Conservation (phyloP, 2,113 vertebrate genomes). For the Aegotheles bennettii region DNA sequence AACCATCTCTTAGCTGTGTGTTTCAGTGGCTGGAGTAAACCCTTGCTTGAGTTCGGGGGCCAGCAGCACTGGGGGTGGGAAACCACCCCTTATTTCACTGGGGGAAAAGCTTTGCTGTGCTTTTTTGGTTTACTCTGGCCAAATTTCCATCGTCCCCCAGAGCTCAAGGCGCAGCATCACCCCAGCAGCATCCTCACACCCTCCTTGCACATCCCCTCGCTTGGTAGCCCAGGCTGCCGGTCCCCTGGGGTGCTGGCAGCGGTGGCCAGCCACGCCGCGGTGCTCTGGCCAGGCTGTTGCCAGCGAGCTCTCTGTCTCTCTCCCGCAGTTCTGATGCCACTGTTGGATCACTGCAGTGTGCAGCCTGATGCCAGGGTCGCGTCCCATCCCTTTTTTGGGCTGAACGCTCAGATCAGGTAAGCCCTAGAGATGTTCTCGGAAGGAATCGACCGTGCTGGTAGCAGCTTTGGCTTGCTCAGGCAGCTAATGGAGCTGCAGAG, state of each 20-base stretch:
- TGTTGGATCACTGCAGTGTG: slow-evolving; percentile 88
- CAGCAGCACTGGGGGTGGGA: not conserved
- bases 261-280: rapidly evolving
- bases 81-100: not conserved
- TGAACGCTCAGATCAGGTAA: slow-evolving; percentile 86
- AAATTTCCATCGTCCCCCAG: not conserved
- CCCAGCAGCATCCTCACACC: not conserved
- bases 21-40: not conserved
- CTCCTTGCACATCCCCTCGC: rapidly evolving
- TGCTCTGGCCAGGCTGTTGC: not conserved
- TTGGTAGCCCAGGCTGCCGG: no score
- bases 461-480: not conserved
- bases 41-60: not conserved
- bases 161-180: not conserved
- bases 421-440: not conserved
- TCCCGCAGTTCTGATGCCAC: slow-evolving; percentile 82
- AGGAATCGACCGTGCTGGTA: not conserved
- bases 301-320: not conserved
- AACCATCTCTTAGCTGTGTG: not conserved
- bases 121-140: not conserved
- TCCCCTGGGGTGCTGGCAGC: not conserved
- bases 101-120: not conserved
- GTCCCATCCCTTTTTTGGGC: slow-evolving; percentile 87
- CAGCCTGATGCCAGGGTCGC: slow-evolving; percentile 82
- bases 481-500: not conserved